These are phyloP conservation scores for Mycalesis mineus DNA, from an alignment of 2,888 invertebrate genomes.

Conservation along the genomic window DNA sequence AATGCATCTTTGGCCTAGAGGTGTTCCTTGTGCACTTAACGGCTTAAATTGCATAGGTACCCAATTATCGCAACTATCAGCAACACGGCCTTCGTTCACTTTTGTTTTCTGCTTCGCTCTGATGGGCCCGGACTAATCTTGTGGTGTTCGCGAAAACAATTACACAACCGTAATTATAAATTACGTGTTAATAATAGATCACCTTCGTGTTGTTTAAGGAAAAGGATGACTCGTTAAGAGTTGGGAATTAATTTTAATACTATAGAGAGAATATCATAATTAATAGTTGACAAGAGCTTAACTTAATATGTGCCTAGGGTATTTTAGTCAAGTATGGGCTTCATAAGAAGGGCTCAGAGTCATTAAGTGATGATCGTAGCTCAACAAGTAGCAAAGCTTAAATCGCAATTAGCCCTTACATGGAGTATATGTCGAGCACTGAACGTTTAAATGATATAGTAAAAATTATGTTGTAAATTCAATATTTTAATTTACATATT, in stretches of 20 bases:
- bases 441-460: too few species aligned
- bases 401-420: too few species aligned
- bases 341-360: too few species aligned
- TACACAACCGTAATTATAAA: slow-evolving; percentile 6
- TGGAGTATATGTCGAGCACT: too few species aligned
- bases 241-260: neutral
- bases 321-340: too few species aligned
- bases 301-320: too few species aligned
- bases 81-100: slow-evolving; percentile 20
- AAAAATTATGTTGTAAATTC: too few species aligned
- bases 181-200: slow-evolving; percentile 1
- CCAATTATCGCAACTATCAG: slow-evolving; percentile 12
- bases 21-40: neutral
- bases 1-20: too few species aligned
- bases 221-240: neutral
- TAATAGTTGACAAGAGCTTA: neutral
- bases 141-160: slow-evolving; percentile 7
- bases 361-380: too few species aligned
- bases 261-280: neutral
- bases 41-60: neutral
- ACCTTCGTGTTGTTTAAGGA: neutral
- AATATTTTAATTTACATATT: too few species aligned
- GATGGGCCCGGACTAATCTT: slow-evolving; percentile 14
- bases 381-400: too few species aligned
- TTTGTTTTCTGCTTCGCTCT: slow-evolving; percentile 21